These are phyloP conservation scores for Enteromius paludinosus DNA, from an alignment of 2,797 vertebrate species.

Conservation along the genomic window DNA sequence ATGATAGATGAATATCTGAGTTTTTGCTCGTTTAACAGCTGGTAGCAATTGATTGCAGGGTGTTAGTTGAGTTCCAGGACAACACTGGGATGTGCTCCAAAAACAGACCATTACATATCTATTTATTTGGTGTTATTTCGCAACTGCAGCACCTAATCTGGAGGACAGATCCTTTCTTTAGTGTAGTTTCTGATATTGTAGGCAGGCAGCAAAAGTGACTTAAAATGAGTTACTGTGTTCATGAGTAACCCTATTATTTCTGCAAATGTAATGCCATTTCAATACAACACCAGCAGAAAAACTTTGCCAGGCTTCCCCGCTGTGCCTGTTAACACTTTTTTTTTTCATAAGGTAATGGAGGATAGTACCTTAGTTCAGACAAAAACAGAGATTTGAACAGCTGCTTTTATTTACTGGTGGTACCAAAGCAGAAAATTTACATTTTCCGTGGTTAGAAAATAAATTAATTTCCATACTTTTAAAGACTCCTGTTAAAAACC, in stretches of 20 bases:
- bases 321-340: constrained; percentile 48
- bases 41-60: constrained; percentile 70
- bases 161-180: constrained; percentile 17
- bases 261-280: constrained; percentile 17
- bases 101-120: constrained; percentile 48
- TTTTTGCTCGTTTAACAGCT: constrained; percentile 66
- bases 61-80: constrained; percentile 65
- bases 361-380: constrained; percentile 13
- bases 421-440: constrained; percentile 48
- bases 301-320: background rate
- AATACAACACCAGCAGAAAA: background rate
- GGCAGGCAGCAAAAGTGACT: constrained; percentile 47
- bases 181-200: background rate
- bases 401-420: constrained; percentile 38
- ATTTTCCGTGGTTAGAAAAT: constrained; percentile 29
- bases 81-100: constrained; percentile 69
- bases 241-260: background rate
- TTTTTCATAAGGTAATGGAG: constrained; percentile 48
- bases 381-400: constrained; percentile 12
- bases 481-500: constrained; percentile 1
- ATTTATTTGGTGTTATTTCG: constrained; percentile 32
- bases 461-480: background rate
- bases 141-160: constrained; percentile 32
- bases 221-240: background rate
- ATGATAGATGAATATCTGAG: constrained; percentile 54